Evolutionary conservation across 2,113 vertebrate species (phyloP).

Genomic region (Phyllopteryx taeniolatus): DNA sequence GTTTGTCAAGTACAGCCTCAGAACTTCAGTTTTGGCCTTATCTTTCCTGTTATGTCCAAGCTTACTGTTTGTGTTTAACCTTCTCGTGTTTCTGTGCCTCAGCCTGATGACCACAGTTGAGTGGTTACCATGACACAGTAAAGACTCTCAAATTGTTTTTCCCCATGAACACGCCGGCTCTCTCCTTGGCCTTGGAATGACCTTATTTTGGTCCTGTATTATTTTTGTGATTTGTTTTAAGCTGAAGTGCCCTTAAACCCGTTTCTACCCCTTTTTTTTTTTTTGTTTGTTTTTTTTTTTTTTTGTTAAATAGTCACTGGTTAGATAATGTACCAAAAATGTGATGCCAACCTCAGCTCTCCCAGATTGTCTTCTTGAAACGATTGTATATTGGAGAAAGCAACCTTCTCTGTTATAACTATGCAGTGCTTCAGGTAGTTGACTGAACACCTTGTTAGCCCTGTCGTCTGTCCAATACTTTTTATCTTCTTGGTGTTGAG

Average conservation of each 20-base stretch:
- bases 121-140: conserved; percentile 6
- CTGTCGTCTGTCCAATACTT: not conserved
- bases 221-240: conserved; percentile 27
- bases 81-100: conserved; percentile 13
- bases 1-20: conserved; percentile 13
- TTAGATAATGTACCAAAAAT: conserved; percentile 13
- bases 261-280: not conserved
- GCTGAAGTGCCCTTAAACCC: conserved; percentile 63
- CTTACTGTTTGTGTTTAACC: not conserved
- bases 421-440: conserved; percentile 49
- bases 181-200: too few relatives aligned
- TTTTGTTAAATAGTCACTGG: not conserved
- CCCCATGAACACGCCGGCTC: not conserved
- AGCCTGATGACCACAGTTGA: conserved; percentile 28
- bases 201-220: conserved; percentile 19
- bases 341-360: conserved; percentile 11
- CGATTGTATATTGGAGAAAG: conserved; percentile 50
- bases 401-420: conserved; percentile 49
- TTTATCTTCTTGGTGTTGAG: not conserved
- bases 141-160: not conserved
- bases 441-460: not conserved
- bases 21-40: conserved; percentile 48
- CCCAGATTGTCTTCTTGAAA: conserved; percentile 27
- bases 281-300: not conserved
- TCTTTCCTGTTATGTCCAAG: conserved; percentile 18